Evolutionary conservation across 2,113 vertebrate genomes (phyloP), one percentile per base, ranked within the genome.

Genomic region (Cyprinodon tularosa): DNA sequence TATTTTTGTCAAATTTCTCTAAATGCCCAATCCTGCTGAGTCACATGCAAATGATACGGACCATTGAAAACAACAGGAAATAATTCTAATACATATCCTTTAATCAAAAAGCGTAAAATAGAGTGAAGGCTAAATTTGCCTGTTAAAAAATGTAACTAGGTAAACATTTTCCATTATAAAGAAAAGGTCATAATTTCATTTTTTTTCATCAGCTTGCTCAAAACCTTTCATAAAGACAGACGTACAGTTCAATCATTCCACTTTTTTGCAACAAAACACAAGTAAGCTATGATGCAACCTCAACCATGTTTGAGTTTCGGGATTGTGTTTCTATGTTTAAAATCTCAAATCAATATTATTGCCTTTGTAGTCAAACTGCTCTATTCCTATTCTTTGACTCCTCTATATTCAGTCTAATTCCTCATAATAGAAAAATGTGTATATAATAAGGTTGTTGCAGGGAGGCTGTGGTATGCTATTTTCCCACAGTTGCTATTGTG

Each of bases 391-490:
- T 68, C 15, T 62, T 48, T 12, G 40, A 40, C 48, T 69, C 10
- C 37, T 37, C n/a, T 37, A 57, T 39, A 40, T 12, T 12, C 8
- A 69, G 4, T 10, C 12, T 39, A 22, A 66, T 38, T n/a, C 14
- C 12, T 50, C 13, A 3, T 69, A 12, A n/a, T 11, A 37, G 17
- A 68, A 20, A 29, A 10, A 70, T 38, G 22, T 10, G 2, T 14
- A 62, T 7, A n/a, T 66, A 37, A 70, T 12, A 74, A 29, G 17
- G 40, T 14, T 45, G 50, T 13, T 84, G 59, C 68, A 67, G 38
- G 2, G 17, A 66, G 60, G 65, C 45, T 36, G 22, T 63, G 75
- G 57, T 50, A 76, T 67, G 69, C 68, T 74, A 71, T 81, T 39
- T 69, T 71, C 68, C 72, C 45, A 66, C 45, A 44, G 11, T 44